A percentile compares a stretch with the other conserved stretches of the same genome.
Evolutionary conservation across 2,797 vertebrate genomes (phyloP).

Genomic region (Channallabes apus): DNA sequence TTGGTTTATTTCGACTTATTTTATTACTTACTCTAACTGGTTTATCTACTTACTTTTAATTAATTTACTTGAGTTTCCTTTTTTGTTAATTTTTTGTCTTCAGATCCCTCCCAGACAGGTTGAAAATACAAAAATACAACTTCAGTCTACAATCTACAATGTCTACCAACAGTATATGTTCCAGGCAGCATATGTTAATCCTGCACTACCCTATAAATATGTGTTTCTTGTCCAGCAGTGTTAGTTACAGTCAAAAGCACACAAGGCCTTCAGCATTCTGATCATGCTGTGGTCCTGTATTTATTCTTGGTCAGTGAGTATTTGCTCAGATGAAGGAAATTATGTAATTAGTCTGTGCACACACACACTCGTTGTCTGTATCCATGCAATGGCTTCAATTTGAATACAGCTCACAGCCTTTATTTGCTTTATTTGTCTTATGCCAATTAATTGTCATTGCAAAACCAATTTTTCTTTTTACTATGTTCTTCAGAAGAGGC

Average conservation of each 20-base stretch:
- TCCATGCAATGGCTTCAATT: conserved; percentile 83
- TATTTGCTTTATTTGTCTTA: conserved; percentile 76
- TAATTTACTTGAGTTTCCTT: background rate
- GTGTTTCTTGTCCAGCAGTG: conserved; percentile 24
- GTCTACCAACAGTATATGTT: background rate
- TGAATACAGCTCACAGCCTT: conserved; percentile 76
- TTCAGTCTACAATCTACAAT: background rate
- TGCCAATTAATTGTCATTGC: conserved; percentile 77
- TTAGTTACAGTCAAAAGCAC: conserved; percentile 28
- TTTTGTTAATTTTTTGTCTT: background rate
- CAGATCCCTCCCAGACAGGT: background rate
- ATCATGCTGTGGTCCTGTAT: conserved; percentile 69
- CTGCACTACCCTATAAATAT: background rate
- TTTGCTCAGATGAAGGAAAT: conserved; percentile 96
- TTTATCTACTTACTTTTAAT: background rate
- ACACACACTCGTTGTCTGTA: conserved; percentile 14
- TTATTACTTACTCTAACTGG: background rate
- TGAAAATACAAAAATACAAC: background rate
- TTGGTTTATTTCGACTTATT: background rate
- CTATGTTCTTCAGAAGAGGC: background rate
- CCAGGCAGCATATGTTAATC: background rate
- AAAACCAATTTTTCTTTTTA: conserved; percentile 29
- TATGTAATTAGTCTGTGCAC: conserved; percentile 87
- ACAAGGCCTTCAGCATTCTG: conserved; percentile 39
- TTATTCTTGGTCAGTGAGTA: conserved; percentile 80